Evolutionary conservation across 2,888 invertebrate genomes (phyloP), one percentile per base, ranked within the genome.

Genomic region (Spilarctia lutea): DNA sequence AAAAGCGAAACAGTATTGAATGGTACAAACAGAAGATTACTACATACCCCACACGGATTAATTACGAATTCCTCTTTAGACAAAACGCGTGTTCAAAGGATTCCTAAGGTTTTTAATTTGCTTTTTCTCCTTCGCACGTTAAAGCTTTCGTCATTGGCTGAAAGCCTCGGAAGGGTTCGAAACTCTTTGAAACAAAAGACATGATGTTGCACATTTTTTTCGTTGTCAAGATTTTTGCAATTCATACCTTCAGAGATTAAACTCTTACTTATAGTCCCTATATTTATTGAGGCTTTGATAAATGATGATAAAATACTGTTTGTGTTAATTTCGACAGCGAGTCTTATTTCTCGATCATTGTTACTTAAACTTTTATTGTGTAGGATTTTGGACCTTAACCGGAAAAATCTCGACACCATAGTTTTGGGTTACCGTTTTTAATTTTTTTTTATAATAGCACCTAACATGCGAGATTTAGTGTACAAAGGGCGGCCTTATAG

Each of bases 11-110:
- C 27, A 1, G 30, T 30, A 63, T 63, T 78, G 68, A 80, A 79
- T 74, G 75, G 78, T 77, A 75, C 76, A 74, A 83, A 83, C 81
- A 75, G 81, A 82, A 86, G 84, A 83, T 83, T 82, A 81, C 80
- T 82, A 75, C 73, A 81, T 83, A 84, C 83, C 76, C 45, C 81
- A 84, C 82, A 84, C 76, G 79, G 83, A 86, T 89, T 89, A 87
- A 89, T 89, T 88, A 87, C 84, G 77, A 82, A 87, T 86, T 85
- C 83, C 81, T 77, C 73, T 84, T 81, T 80, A 84, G 86, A 85
- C 79, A 81, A 82, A 84, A 76, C 78, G 78, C 75, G 78, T 79
- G 82, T 85, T 83, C 85, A 87, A 89, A 84, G 79, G 81, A 78
- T 72, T 39, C 72, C 78, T n/a, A 75, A 81, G 81, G 72, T 82